Base-by-base conservation (phyloP, 2,888 invertebrate species). In the Eueremaeus valkanovi region DNA sequence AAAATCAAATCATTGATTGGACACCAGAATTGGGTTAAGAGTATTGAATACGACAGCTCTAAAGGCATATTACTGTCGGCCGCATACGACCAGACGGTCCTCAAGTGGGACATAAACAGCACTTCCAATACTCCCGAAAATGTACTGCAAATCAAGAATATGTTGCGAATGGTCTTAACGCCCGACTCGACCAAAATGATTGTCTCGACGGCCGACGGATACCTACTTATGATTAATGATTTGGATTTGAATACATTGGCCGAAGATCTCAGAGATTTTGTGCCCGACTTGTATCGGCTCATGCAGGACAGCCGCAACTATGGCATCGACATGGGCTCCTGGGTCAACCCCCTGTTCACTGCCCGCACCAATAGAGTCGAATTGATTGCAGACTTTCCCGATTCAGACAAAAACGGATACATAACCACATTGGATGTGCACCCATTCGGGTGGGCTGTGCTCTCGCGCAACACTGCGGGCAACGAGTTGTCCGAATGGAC, bases 21-120 rank as follows among this genome's bases (percentile, higher is more conserved):
- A 0, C 95, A 96, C 84, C 90, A 92, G 0, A 94, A 93, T 85
- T 96, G 95, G 95, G 95, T 93, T 68, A 96, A 96, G 84, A 96
- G 95, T 83, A 93, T 96, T 79, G 95, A 96, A 83, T 95, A 92
- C 83, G 92, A 92, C 40, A 88, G 89, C 29, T 89, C 89, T 81
- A 91, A 92, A 82, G 90, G 92, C 78, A 86, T 93, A 11, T 86
- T 96, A 76, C 89, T 96, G 18, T 94, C 94, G 0, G 95, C 94
- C 0, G 95, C 93, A 0, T 91, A 95, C 82, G 95, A 96, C 83
- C 95, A 95, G 18, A 92, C 91, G 81, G 92, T 96, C 82, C 93
- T 91, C 81, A 91, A 93, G 0, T 96, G 96, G 96, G 93, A 95
- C 82, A 91, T 95, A 40, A 93, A 73, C 36, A 40, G 27, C 21